Evolutionary conservation across 1,140 invertebrate species (phyloP).

Genomic region (Vollenhovia emeryi): DNA sequence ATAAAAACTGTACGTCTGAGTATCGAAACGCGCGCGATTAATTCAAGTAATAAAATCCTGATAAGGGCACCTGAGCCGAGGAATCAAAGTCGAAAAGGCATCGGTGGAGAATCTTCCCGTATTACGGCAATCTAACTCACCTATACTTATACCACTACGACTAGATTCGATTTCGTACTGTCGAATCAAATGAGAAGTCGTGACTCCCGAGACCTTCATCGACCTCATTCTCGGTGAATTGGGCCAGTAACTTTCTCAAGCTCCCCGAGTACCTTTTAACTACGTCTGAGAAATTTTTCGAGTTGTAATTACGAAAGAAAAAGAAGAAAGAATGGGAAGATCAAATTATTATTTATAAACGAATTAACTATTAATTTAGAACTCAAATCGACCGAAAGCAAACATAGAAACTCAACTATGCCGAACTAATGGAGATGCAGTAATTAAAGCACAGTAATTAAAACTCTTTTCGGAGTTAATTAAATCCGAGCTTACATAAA

Average conservation of each 20-base stretch:
- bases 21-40: not conserved
- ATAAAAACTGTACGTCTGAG: not conserved
- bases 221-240: conserved; percentile 43
- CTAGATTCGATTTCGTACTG: conserved; percentile 54
- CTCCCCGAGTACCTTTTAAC: conserved; percentile 46
- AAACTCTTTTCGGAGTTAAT: conserved; percentile 5
- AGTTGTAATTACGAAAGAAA: conserved; percentile 32
- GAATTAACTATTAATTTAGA: conserved; percentile 10
- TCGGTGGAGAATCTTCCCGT: conserved; percentile 30
- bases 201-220: conserved; percentile 54
- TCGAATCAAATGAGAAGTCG: conserved; percentile 58
- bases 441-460: not conserved
- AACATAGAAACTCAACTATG: not conserved
- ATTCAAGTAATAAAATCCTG: conserved; percentile 18
- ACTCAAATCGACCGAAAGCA: not conserved
- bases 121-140: conserved; percentile 34
- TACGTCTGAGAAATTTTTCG: conserved; percentile 38
- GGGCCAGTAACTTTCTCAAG: conserved; percentile 40
- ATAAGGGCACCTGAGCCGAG: not conserved
- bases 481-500: not conserved
- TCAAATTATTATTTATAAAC: conserved; percentile 34
- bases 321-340: not conserved
- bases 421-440: not conserved
- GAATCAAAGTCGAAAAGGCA: not conserved
- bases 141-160: not conserved